Evolutionary conservation across 2,888 invertebrate species (phyloP).

Genomic region (Piscicola geometra): DNA sequence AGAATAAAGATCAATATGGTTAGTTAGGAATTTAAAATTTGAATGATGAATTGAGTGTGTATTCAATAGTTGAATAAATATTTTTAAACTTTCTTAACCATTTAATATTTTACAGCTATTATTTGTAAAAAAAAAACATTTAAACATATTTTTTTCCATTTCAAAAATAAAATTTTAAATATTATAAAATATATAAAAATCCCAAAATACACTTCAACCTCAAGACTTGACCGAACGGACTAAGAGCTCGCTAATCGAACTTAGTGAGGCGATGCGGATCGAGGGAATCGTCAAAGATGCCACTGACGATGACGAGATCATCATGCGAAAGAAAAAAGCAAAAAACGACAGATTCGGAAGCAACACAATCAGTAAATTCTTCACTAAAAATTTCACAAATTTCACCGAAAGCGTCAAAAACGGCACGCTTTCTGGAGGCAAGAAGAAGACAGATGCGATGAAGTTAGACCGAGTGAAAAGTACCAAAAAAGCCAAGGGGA

Average conservation of each 20-base stretch:
- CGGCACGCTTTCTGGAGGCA: background rate
- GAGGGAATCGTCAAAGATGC: background rate
- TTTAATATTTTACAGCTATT: too few relatives aligned
- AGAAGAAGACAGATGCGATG: background rate
- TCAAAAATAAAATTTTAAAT: too few relatives aligned
- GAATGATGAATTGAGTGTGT: too few relatives aligned
- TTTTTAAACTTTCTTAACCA: too few relatives aligned
- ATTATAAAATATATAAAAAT: too few relatives aligned
- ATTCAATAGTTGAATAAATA: too few relatives aligned
- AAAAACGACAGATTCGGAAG: background rate
- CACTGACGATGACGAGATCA: background rate
- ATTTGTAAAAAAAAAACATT: too few relatives aligned
- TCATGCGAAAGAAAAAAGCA: background rate
- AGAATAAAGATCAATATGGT: too few relatives aligned
- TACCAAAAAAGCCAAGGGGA: background rate
- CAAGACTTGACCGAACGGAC: background rate
- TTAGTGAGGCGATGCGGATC: background rate
- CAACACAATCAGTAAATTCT: slow-evolving; percentile 3
- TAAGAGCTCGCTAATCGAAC: background rate
- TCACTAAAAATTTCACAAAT: background rate
- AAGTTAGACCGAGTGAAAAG: background rate
- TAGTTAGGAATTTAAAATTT: too few relatives aligned
- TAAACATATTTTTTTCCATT: too few relatives aligned
- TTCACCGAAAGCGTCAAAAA: background rate
- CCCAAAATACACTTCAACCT: too few relatives aligned